Evolutionary conservation across 1,140 invertebrate genomes (phyloP).

Genomic region (Lasioglossum albipes): DNA sequence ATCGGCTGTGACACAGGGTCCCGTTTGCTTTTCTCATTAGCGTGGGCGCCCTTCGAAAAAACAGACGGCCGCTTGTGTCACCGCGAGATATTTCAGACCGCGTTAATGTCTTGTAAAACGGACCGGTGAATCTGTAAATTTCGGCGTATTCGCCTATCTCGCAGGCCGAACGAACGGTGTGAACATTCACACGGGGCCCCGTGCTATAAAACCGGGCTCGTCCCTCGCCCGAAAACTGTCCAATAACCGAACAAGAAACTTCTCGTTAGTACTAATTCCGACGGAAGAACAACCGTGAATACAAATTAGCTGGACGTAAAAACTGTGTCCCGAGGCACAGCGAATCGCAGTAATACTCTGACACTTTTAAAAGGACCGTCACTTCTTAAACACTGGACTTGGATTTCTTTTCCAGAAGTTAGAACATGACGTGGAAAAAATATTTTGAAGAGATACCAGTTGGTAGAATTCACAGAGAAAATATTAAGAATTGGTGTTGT

Average conservation of each 20-base stretch:
- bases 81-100: not conserved
- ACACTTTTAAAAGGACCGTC: too few species aligned
- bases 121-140: conserved; percentile 8
- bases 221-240: not conserved
- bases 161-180: not conserved
- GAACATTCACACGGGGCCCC: not conserved
- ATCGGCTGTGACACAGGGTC: conserved; percentile 23
- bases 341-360: too few species aligned
- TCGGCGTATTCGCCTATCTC: not conserved
- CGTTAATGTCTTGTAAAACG: conserved; percentile 7
- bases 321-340: too few species aligned
- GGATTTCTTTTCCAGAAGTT: too few species aligned
- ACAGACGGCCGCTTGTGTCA: conserved; percentile 18
- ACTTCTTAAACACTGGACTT: too few species aligned
- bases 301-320: not conserved
- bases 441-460: too few species aligned
- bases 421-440: too few species aligned
- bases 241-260: not conserved
- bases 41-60: conserved; percentile 28
- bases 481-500: too few species aligned
- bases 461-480: too few species aligned
- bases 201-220: not conserved
- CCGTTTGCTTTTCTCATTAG: conserved; percentile 56
- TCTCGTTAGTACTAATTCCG: not conserved
- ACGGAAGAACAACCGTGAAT: too few species aligned